Evolutionary conservation across 37 sponge, comb jelly and placozoan genomes (phyloP), one percentile per base, ranked within the genome.

Genomic region (Chondrosia reniformis): DNA sequence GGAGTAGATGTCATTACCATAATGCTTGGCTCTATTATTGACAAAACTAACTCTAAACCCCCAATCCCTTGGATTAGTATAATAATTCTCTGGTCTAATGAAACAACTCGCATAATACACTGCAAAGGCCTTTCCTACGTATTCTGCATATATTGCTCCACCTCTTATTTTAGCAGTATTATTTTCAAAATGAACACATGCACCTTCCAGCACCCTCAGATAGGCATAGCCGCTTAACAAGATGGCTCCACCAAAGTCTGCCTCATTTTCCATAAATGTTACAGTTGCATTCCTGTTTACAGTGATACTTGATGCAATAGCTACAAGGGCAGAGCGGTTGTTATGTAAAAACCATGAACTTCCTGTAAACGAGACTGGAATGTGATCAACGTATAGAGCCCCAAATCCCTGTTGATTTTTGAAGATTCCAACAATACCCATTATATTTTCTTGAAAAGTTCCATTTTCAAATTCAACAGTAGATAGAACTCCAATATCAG

Each of bases 61-160:
- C 89, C 89, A 88, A 5, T 65, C n/a, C 12, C 21, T 31, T 15
- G 76, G 76, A 2, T 4, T 36, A 6, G 22, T 39, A n/a, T 57
- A 56, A 46, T 40, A 54, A 36, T 80, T 49, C 74, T 74, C 71
- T 45, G 79, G 83, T 17, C 76, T 78, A 15, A 88, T 40, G 63
- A 88, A 88, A 28, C 89, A 88, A 46, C 79, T 82, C 17, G 52
- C 63, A 4, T 61, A 33, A 30, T 52, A 27, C 0, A 83, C 31
- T 3, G 75, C 24, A 45, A 79, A 76, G 24, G 74, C 59, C 21
- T 80, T 79, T 12, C 84, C 81, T 1, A 83, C 74, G 8, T 71
- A 54, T 2, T 79, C 65, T 10, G 76, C 37, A 74, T 88, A 88
- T 17, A 88, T 76, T 3, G 89, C 89, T 1, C 89, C 84, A 42